phyloP scores from a whole-genome alignment of 2,797 vertebrate species.

The Bradypodion ventrale region DNA sequence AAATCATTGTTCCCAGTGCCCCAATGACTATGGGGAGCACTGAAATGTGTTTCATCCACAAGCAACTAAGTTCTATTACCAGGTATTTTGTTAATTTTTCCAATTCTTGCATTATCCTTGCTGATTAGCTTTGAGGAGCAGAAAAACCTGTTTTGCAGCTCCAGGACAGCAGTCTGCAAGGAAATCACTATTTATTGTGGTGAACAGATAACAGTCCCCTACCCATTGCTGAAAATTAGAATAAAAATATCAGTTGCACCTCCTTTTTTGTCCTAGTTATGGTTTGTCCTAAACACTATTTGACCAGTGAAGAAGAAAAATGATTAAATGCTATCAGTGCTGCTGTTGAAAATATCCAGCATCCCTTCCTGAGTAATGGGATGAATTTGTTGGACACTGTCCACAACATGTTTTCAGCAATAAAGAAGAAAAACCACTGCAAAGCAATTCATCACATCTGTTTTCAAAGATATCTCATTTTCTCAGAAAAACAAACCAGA shows the following conservation, averaged over 20 bases:
- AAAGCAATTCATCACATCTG: slow-evolving; percentile 30
- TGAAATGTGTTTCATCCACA: too few relatives aligned
- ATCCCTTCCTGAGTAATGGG: slow-evolving; percentile 2
- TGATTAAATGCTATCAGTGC: slow-evolving; percentile 23
- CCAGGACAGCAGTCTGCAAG: background rate
- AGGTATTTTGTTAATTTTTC: too few relatives aligned
- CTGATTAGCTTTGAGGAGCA: background rate
- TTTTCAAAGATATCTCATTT: slow-evolving; percentile 15
- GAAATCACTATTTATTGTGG: background rate
- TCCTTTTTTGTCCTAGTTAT: background rate
- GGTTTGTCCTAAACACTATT: background rate
- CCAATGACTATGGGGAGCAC: too few relatives aligned
- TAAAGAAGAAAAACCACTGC: slow-evolving; percentile 6
- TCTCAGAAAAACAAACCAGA: slow-evolving; percentile 18
- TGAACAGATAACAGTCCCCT: too few relatives aligned
- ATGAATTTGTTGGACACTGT: slow-evolving; percentile 40
- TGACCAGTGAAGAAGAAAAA: background rate
- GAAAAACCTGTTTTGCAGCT: background rate
- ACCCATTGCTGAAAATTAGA: too few relatives aligned
- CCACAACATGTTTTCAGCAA: slow-evolving; percentile 40
- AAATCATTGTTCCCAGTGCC: too few relatives aligned
- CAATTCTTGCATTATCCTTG: too few relatives aligned
- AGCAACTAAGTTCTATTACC: too few relatives aligned
- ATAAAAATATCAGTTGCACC: too few relatives aligned
- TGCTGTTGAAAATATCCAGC: slow-evolving; percentile 30